Base-by-base conservation (phyloP, 2,888 invertebrate genomes). In the Platypus cylindrus region DNA sequence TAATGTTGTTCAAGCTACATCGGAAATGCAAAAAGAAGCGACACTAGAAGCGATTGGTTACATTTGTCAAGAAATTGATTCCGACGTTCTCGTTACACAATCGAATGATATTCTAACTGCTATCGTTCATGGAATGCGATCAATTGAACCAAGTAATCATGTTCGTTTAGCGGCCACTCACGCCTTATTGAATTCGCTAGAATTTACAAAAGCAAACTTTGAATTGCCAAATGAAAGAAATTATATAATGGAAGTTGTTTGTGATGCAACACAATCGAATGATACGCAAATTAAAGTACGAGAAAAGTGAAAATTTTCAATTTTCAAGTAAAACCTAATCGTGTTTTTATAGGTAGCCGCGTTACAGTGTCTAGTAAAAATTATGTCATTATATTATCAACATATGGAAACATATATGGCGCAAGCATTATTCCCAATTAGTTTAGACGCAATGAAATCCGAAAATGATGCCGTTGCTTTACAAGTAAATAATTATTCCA, bases 351-450 rank as follows among this genome's bases (percentile, higher is more conserved):
- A 43, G 40, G 97, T 98, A 11, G 93, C 94, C 7, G 94, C 98
- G 2, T 68, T 99, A 35, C 97, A 99, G 61, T 98, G 98, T 67
- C 73, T 99, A 55, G 98, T 79, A 3, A 94, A 93, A 70, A 97
- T 99, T 49, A 82, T 99, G 71, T 87, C 95, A 1, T 71, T 98
- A 3, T 99, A 98, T 62, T 99, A 99, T 60, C 89, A 93, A 62
- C 86, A 87, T 58, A 99, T 99, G 98, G 95, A 98, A 60, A 83
- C 87, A 9, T 99, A 99, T 57, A 99, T 99, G 98, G 90, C 83
- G 1, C 87, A 84, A 55, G 98, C 97, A 9, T 66, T 98, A 12
- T 98, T 98, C 63, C 93, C 97, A 17, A 97, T 98, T 38, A 95
- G 98, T 5, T 67, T 98, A 56, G 91, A 94, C 63, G 95, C 98